Conservation (phyloP, 2,888 invertebrate species). For the Melinopterus prodromus region DNA sequence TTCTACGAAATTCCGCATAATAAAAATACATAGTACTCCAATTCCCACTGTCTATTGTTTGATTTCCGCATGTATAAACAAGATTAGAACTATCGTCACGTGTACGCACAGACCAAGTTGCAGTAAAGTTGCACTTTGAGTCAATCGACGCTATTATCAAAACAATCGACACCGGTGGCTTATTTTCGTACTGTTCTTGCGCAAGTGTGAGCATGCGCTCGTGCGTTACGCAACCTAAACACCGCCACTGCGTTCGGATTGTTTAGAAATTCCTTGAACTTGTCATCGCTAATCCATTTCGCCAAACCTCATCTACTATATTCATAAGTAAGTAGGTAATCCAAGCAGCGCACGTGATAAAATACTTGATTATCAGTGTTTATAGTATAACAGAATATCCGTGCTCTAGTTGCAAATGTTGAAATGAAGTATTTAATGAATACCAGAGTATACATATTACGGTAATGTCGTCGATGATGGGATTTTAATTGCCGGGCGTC, state of each 20-base stretch:
- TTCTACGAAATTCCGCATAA: not conserved
- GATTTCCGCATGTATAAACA: not conserved
- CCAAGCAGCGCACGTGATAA: too few relatives aligned
- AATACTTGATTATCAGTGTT: too few relatives aligned
- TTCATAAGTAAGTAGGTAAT: too few relatives aligned
- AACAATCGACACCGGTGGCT: not conserved
- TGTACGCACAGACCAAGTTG: not conserved
- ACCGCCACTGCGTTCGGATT: not conserved
- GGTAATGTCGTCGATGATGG: too few relatives aligned
- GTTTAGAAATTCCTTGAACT: not conserved
- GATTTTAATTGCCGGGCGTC: too few relatives aligned
- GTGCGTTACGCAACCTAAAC: not conserved
- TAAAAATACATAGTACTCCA: not conserved
- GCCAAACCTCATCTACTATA: not conserved
- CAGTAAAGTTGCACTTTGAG: not conserved
- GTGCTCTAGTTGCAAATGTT: too few relatives aligned
- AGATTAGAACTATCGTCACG: not conserved
- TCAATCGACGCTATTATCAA: not conserved
- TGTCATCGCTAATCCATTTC: not conserved
- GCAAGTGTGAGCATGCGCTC: not conserved
- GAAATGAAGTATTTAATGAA: too few relatives aligned
- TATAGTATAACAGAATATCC: too few relatives aligned
- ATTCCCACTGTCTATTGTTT: slow-evolving; percentile 4
- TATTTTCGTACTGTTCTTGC: not conserved
- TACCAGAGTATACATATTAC: too few relatives aligned